Evolutionary conservation across 2,888 invertebrate genomes (phyloP), one percentile per base, ranked within the genome.

Genomic region (Trileptium ribeirensis): DNA sequence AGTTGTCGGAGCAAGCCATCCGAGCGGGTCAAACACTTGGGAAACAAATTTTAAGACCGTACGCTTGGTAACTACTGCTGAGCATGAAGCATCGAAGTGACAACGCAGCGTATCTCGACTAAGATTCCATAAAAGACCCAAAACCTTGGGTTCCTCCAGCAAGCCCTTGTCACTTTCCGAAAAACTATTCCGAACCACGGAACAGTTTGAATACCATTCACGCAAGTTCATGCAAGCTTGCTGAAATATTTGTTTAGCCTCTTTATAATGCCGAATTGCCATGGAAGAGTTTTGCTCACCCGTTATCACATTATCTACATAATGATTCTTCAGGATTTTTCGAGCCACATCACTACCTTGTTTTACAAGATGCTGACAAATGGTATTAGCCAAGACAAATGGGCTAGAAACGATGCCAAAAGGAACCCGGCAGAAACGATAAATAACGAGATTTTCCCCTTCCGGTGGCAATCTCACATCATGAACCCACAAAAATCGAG

Each of bases 401-500:
- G 77, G 31, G 8, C 77, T 75, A 3, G 77, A 75, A 15, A 75
- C n/a, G 8, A 75, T 39, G 2, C 77, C 77, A 79, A 79, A 67
- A 3, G 80, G 80, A 15, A 80, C 77, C 29, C 80, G 19, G 37
- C 15, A 1, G 38, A 80, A 80, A 29, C 80, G 74, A 38, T 15
- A 37, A 29, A 39, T 34, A 1, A 34, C 15, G 19, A 80, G 24
- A 34, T 80, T 80, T 1, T 80, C 78, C 19, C 15, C 33, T n/a
- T 36, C 37, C 3, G 77, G 34, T 1, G 38, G 38, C n/a, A 29
- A 36, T 2, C 8, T 2, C 3, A 31, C 1, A 70, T 83, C 79
- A 1, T 74, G 67, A 0, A 80, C 0, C n/a, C 82, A 79, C 0
- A 81, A 24, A 40, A 83, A 83, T 3, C 81, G 67, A 0, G 79